A percentile compares a stretch with the other conserved stretches of the same genome.
phyloP scores from a whole-genome alignment of 2,888 invertebrate species.

The Hymenopus coronatus region DNA sequence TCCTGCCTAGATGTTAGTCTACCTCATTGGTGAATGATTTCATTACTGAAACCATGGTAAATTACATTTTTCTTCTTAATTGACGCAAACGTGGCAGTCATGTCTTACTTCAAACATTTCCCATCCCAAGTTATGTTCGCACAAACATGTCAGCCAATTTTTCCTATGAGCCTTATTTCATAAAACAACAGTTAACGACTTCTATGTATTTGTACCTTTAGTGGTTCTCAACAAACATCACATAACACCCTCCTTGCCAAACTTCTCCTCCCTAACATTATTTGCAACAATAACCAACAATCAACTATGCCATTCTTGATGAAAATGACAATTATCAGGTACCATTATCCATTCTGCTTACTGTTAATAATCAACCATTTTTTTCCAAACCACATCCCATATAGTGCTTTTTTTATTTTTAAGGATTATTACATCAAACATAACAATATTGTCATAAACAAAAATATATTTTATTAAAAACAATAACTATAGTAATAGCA shows the following conservation, averaged over 20 bases:
- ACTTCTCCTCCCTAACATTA: constrained; percentile 4
- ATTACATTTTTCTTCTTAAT: not conserved
- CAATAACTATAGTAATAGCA: constrained; percentile 43
- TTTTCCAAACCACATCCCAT: constrained; percentile 15
- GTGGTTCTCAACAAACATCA: not conserved
- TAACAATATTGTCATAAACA: constrained; percentile 31
- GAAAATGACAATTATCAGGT: constrained; percentile 31
- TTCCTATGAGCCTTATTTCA: not conserved
- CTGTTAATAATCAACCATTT: not conserved
- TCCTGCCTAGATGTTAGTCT: not conserved
- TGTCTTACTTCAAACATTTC: not conserved
- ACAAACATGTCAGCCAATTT: not conserved
- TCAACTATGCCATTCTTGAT: constrained; percentile 27
- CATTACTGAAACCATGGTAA: no score
- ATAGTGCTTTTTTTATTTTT: constrained; percentile 5
- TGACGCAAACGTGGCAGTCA: not conserved
- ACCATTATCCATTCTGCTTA: constrained; percentile 29
- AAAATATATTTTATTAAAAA: constrained; percentile 35
- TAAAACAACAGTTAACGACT: not conserved
- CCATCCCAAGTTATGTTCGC: not conserved
- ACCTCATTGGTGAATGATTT: no score
- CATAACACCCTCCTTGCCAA: not conserved
- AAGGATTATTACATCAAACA: constrained; percentile 31
- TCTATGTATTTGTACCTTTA: not conserved
- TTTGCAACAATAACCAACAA: constrained; percentile 28